Evolutionary conservation across 2,113 vertebrate species (phyloP), one percentile per base, ranked within the genome.

Genomic region (Clarias macrocephalus): DNA sequence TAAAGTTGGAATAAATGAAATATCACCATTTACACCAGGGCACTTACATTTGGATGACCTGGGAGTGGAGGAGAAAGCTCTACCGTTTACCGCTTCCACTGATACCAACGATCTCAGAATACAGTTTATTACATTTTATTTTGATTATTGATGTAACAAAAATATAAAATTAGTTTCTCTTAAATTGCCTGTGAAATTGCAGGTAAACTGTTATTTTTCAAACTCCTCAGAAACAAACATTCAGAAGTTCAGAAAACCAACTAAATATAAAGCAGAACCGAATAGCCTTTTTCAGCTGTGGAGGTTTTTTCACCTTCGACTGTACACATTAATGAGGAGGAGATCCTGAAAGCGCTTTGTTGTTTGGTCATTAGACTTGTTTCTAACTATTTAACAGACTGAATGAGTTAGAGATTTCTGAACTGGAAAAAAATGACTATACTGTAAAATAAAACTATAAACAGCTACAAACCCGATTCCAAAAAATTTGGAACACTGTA

Each of bases 361-460:
- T 10, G 13, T 30, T 66, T n/a, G 13, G 5, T 68, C 28, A 68
- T 7, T 68, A 13, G 65, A 5, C 15, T 30, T 68, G 28, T 59
- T 79, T 28, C 6, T 25, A 62, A 57, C 12, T 19, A 2, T 33
- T 16, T 16, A 68, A 52, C 48, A 6, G 48, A 48, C 0, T 48
- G 13, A 42, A 68, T 83, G 66, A 18, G 19, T 25, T 21, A 21
- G 3, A 7, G 3, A 77, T 76, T 68, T 54, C 37, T 75, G 57
- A 62, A 82, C 23, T 28, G 8, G 48, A 48, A 48, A 28, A n/a
- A 62, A 9, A 33, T 57, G 15, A 30, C 30, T 56, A 12, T 2
- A 60, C 75, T 70, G 37, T 30, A 63, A 86, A 59, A 84, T 72
- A 80, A 37, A 52, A 73, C 25, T 15, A 59, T 52, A 77, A 52